These are phyloP conservation scores for Trachythela sp. DNA, from an alignment of 64 coral and sea anemone genomes.

Conservation along the genomic window DNA sequence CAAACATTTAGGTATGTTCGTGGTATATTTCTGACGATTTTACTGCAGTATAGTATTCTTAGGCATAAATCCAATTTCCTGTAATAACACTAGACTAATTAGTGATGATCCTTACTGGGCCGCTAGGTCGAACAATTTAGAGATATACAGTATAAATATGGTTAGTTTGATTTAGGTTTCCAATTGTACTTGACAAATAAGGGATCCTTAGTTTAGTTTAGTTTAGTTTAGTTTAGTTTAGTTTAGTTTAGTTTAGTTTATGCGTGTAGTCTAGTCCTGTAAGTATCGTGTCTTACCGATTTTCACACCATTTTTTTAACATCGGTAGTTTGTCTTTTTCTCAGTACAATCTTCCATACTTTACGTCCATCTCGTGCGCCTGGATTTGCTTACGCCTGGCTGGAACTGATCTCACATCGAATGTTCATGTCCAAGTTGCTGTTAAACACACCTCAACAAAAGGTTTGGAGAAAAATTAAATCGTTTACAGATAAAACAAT, in stretches of 20 bases:
- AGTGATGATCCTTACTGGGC: too few species aligned
- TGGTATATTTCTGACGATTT: background rate
- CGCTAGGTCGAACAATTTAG: too few species aligned
- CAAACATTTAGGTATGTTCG: slow-evolving; percentile 64
- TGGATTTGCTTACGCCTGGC: slow-evolving; percentile 90
- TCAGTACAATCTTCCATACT: slow-evolving; percentile 87
- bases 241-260: too few species aligned
- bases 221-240: too few species aligned
- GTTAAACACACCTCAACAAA: slow-evolving; percentile 96
- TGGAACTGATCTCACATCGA: slow-evolving; percentile 89
- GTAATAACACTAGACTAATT: too few species aligned
- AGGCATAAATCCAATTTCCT: too few species aligned
- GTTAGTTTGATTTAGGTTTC: too few species aligned
- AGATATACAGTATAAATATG: too few species aligned
- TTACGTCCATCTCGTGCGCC: slow-evolving; percentile 80
- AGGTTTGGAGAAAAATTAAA: slow-evolving; percentile 34
- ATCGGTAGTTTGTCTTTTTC: background rate
- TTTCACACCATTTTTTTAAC: background rate
- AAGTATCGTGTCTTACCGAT: too few species aligned
- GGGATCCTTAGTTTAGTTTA: too few species aligned
- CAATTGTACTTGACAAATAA: too few species aligned
- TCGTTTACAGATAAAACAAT: background rate
- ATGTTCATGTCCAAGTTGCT: slow-evolving; percentile 98
- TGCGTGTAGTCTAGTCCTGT: too few species aligned
- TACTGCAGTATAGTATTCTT: background rate